Conservation (phyloP, 2,113 vertebrate species). For the Oplegnathus fasciatus region DNA sequence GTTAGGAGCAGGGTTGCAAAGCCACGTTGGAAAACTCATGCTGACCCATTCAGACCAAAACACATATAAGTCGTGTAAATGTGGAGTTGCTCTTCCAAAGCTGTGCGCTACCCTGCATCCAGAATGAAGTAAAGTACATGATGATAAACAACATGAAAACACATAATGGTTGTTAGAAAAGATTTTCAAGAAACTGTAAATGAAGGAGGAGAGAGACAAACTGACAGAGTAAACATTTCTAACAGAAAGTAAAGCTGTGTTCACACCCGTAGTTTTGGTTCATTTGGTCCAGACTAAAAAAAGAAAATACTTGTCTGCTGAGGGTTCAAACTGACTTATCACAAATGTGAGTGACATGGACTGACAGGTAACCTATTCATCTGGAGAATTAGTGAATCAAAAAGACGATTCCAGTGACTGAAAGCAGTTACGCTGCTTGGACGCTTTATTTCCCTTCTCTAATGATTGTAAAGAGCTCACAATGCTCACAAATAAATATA, state of each 20-base stretch:
- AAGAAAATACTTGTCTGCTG: background rate
- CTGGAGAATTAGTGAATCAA: background rate
- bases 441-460: too few relatives aligned
- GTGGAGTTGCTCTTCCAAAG: background rate
- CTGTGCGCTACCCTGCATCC: background rate
- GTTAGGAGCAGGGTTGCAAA: background rate
- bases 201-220: background rate
- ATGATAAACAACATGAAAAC: background rate
- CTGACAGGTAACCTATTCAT: too few relatives aligned
- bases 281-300: background rate
- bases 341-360: too few relatives aligned
- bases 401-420: background rate
- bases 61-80: background rate
- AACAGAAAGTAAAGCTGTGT: too few relatives aligned
- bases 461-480: too few relatives aligned
- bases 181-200: background rate
- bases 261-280: background rate
- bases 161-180: background rate
- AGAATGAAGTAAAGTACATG: constrained; percentile 9
- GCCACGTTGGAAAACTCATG: background rate
- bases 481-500: too few relatives aligned
- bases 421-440: background rate
- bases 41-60: background rate
- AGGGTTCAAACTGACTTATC: background rate
- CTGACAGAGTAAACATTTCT: background rate